Evolutionary conservation across 2,797 vertebrate species (phyloP).

Genomic region (Crax fasciolata): DNA sequence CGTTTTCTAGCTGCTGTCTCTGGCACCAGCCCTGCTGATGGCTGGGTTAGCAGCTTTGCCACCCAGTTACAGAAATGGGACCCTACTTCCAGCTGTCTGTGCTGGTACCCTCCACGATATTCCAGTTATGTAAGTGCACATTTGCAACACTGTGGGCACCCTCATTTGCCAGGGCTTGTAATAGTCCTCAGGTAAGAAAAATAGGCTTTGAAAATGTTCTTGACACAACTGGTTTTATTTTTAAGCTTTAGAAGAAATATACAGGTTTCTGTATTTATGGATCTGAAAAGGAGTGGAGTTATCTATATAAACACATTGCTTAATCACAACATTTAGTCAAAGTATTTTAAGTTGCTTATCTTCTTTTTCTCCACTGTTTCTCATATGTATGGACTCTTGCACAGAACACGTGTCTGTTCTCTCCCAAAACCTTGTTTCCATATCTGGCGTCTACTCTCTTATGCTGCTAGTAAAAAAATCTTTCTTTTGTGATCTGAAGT

Average conservation of each 20-base stretch:
- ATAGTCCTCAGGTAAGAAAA: not conserved
- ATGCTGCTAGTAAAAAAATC: not conserved
- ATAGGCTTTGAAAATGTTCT: not conserved
- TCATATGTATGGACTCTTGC: not conserved
- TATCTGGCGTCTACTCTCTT: not conserved
- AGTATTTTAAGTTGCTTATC: not conserved
- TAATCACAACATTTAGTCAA: not conserved
- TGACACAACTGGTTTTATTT: not conserved
- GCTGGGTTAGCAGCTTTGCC: not conserved
- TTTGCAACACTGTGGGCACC: not conserved
- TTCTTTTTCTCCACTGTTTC: not conserved
- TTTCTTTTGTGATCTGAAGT: slow-evolving; percentile 33
- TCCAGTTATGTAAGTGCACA: not conserved
- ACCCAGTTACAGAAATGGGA: accelerated
- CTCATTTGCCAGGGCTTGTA: not conserved
- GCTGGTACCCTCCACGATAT: not conserved
- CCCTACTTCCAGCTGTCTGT: not conserved
- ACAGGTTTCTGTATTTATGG: not conserved
- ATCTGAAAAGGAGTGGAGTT: not conserved
- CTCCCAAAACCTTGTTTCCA: slow-evolving; percentile 14
- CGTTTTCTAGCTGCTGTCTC: not conserved
- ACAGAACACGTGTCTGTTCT: slow-evolving; percentile 24
- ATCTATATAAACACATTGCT: not conserved
- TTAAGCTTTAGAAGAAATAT: not conserved
- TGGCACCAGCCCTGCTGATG: not conserved